These are phyloP conservation scores for Urocynchramus pylzowi DNA, from an alignment of 2,113 vertebrate genomes.

Conservation along the genomic window DNA sequence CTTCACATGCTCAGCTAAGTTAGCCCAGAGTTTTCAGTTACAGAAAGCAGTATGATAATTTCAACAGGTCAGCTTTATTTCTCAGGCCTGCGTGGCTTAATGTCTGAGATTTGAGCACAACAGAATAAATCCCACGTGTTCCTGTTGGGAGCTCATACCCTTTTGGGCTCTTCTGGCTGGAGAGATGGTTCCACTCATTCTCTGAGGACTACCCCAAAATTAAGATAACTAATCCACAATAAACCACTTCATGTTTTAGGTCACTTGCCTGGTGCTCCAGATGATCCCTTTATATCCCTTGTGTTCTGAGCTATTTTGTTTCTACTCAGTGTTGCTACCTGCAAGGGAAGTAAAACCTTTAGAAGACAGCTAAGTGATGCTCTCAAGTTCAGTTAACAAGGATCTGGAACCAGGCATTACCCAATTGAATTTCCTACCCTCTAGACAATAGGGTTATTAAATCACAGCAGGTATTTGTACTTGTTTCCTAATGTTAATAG, in stretches of 20 bases:
- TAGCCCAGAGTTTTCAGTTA: not conserved
- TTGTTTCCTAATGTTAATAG: not conserved
- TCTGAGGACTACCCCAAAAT: not conserved
- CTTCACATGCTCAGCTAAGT: not conserved
- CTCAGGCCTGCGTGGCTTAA: not conserved
- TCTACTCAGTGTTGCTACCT: not conserved
- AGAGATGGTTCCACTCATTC: not conserved
- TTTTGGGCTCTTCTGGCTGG: not conserved
- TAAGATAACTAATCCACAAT: not conserved
- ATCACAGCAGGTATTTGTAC: not conserved
- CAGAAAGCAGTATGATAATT: not conserved
- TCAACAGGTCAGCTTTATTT: not conserved
- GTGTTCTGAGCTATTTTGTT: not conserved
- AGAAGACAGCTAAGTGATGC: not conserved
- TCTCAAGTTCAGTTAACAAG: not conserved
- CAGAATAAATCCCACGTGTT: not conserved
- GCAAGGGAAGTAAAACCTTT: not conserved
- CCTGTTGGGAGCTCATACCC: not conserved
- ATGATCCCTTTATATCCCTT: not conserved
- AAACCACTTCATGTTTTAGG: not conserved
- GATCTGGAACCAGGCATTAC: not conserved
- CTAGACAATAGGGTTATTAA: not conserved
- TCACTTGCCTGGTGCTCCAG: not conserved
- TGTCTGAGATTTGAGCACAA: not conserved
- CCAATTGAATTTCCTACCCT: not conserved